A percentile compares a stretch with the other conserved stretches of the same genome.
phyloP scores from a whole-genome alignment of 1,140 invertebrate species.

The Caenorhabditis brenneri region DNA sequence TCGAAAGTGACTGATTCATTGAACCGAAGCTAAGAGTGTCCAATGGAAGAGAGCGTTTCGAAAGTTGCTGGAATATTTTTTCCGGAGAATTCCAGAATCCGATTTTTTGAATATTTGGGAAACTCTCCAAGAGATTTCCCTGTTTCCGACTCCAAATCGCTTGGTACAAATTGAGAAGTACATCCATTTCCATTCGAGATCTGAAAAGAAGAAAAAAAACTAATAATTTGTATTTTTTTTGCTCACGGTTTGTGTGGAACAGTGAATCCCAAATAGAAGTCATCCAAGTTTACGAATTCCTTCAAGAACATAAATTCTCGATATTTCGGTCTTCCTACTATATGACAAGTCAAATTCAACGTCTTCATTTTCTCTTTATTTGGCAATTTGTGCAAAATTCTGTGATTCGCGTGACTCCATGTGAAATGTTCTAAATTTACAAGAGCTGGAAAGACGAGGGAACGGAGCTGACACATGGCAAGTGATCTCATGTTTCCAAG shows the following conservation, averaged over 20 bases:
- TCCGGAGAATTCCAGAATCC: conserved; percentile 20
- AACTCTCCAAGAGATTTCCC: not conserved
- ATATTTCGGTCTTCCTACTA: not conserved
- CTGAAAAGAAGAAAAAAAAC: no score
- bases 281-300: not conserved
- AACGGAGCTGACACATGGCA: not conserved
- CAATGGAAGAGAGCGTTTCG: not conserved
- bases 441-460: not conserved
- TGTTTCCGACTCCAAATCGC: conserved; percentile 15
- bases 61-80: conserved; percentile 13
- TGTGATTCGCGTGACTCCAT: conserved; percentile 8
- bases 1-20: not conserved
- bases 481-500: conserved; percentile 24
- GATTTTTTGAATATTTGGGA: not conserved
- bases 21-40: not conserved
- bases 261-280: not conserved
- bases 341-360: not conserved
- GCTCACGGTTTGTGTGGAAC: not conserved
- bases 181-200: not conserved
- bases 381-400: not conserved
- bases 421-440: conserved; percentile 21
- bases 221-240: no score
- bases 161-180: conserved; percentile 13
- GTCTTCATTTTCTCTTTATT: not conserved
- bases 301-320: not conserved